These are phyloP conservation scores for Pseudococcus viburni DNA, from an alignment of 2,888 invertebrate species.

Conservation along the genomic window DNA sequence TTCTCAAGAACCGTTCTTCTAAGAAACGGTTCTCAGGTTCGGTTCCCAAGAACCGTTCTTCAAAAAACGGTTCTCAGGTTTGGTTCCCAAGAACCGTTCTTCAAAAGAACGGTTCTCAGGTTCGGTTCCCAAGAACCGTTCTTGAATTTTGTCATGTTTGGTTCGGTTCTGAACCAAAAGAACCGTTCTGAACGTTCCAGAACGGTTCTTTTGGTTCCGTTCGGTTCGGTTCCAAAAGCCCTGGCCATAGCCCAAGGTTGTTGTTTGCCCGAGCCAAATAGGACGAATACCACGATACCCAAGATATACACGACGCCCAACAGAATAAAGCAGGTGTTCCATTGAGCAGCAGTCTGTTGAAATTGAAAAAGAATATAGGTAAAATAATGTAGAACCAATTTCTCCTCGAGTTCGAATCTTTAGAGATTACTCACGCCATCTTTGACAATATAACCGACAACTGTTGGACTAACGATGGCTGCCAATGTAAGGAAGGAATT, in stretches of 20 bases:
- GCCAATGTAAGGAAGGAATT: constrained; percentile 34
- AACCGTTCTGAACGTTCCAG: too few relatives aligned
- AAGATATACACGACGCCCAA: constrained; percentile 26
- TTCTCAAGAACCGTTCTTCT: too few relatives aligned
- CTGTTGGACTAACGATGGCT: constrained; percentile 23
- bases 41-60: too few relatives aligned
- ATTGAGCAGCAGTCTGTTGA: constrained; percentile 36
- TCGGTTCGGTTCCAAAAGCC: too few relatives aligned
- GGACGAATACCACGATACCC: constrained; percentile 30
- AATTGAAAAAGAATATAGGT: not conserved
- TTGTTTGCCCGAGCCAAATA: constrained; percentile 40
- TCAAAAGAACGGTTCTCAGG: too few relatives aligned
- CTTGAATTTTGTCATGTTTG: too few relatives aligned
- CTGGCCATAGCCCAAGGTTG: constrained; percentile 48
- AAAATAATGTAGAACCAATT: not conserved
- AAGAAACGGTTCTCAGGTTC: too few relatives aligned
- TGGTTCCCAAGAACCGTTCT: too few relatives aligned
- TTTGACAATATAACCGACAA: constrained; percentile 52
- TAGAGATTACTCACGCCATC: not conserved
- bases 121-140: too few relatives aligned
- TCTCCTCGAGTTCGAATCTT: not conserved
- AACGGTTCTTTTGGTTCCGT: too few relatives aligned
- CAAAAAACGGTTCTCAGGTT: too few relatives aligned
- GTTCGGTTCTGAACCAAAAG: too few relatives aligned
- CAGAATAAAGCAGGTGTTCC: constrained; percentile 47